Evolutionary conservation across 2,888 invertebrate species (phyloP).

Genomic region (Cephus rjabovi): DNA sequence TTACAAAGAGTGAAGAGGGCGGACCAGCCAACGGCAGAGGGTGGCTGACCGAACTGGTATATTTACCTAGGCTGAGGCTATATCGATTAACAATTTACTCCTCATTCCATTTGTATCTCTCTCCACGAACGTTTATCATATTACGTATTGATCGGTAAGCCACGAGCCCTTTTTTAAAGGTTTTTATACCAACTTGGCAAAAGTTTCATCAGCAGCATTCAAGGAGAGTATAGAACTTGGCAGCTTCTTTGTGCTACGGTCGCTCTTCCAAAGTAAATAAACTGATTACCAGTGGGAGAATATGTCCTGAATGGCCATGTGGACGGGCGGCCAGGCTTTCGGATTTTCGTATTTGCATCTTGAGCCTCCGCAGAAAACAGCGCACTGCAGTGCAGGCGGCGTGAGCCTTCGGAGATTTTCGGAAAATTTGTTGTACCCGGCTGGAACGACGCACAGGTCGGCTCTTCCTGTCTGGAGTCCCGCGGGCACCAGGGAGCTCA

Average conservation of each 20-base stretch:
- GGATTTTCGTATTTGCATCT: constrained; percentile 85
- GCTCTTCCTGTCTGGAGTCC: constrained; percentile 51
- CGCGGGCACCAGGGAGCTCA: constrained; percentile 58
- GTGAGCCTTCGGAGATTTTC: constrained; percentile 72
- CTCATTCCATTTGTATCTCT: not conserved
- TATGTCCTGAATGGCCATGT: constrained; percentile 81
- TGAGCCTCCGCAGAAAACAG: constrained; percentile 86
- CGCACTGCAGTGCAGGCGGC: constrained; percentile 80
- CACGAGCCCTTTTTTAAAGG: not conserved
- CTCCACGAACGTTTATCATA: not conserved
- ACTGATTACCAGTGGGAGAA: constrained; percentile 84
- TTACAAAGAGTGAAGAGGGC: not conserved
- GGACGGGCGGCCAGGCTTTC: constrained; percentile 71
- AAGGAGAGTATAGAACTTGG: not conserved
- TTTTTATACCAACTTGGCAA: constrained; percentile 3
- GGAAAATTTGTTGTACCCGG: constrained; percentile 66
- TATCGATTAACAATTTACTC: constrained; percentile 4
- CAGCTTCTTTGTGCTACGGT: not conserved
- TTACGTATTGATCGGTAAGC: not conserved
- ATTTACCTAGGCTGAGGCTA: not conserved
- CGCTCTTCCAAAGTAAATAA: constrained; percentile 2
- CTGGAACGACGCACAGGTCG: constrained; percentile 45
- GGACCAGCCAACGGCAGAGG: not conserved
- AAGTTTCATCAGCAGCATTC: not conserved
- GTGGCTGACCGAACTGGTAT: not conserved